These are phyloP conservation scores for Aspidiotus destructor DNA, from an alignment of 2,888 invertebrate species.

Conservation along the genomic window DNA sequence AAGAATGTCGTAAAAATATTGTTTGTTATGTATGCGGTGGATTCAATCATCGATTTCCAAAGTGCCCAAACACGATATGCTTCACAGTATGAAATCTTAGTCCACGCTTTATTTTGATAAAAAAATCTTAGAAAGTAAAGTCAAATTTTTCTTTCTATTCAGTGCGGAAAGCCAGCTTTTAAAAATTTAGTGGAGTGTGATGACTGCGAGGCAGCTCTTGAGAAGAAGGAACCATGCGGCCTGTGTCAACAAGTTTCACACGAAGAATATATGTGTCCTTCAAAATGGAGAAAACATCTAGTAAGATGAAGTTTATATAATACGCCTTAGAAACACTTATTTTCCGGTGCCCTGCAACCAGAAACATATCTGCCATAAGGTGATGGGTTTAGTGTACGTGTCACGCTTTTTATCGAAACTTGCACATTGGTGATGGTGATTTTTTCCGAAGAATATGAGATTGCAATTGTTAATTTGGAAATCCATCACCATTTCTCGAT, in stretches of 20 bases:
- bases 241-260: slow-evolving; percentile 23
- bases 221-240: neutral
- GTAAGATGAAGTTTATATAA: no score
- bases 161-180: slow-evolving; percentile 18
- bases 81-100: slow-evolving; percentile 13
- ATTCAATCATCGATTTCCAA: slow-evolving; percentile 15
- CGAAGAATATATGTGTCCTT: slow-evolving; percentile 18
- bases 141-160: neutral
- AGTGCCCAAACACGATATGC: slow-evolving; percentile 20
- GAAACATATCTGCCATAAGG: no score
- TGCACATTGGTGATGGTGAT: no score
- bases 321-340: no score
- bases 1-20: slow-evolving; percentile 15
- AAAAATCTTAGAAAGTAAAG: neutral
- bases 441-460: no score
- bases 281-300: slow-evolving; percentile 23
- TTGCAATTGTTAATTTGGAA: no score
- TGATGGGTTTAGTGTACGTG: no score
- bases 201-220: neutral
- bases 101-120: neutral
- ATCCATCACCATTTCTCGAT: no score
- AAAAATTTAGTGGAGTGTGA: slow-evolving; percentile 5
- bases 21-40: slow-evolving; percentile 24
- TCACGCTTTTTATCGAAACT: neutral
- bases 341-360: neutral